Conservation (phyloP, 2,113 vertebrate species). For the Gavialis gangeticus region DNA sequence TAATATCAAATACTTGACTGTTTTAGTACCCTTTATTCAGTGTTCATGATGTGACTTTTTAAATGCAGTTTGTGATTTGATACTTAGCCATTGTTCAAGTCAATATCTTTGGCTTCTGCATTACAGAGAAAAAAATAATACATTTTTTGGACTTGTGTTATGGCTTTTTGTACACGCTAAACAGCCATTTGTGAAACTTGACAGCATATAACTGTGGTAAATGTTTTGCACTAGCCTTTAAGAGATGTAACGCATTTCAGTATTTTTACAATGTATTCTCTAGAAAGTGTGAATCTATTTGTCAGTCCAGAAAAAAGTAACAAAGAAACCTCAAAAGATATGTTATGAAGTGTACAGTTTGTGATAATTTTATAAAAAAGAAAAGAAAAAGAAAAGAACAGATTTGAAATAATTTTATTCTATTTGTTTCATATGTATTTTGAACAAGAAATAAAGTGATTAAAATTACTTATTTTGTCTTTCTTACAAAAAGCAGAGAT, state of each 20-base stretch:
- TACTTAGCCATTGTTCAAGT: constrained; percentile 79
- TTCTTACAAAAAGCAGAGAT: constrained; percentile 26
- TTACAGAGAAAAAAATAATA: constrained; percentile 68
- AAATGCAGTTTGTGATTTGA: constrained; percentile 85
- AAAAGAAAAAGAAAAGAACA: constrained; percentile 82
- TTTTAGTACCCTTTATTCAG: constrained; percentile 74
- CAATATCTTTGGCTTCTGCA: constrained; percentile 75
- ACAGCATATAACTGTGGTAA: constrained; percentile 79
- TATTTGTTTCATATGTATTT: constrained; percentile 97
- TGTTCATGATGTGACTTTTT: constrained; percentile 85
- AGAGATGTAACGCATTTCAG: constrained; percentile 80
- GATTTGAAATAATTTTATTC: constrained; percentile 90
- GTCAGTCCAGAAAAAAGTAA: constrained; percentile 83
- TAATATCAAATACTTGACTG: constrained; percentile 63
- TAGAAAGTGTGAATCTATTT: constrained; percentile 82
- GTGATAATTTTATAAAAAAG: constrained; percentile 97
- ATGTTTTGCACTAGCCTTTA: constrained; percentile 81
- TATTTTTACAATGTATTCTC: constrained; percentile 84
- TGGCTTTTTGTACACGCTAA: constrained; percentile 86
- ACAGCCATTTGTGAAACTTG: constrained; percentile 86
- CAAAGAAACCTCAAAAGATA: constrained; percentile 83
- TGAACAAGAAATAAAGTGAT: constrained; percentile 89
- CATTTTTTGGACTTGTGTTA: constrained; percentile 79
- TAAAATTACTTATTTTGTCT: constrained; percentile 52
- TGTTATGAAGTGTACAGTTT: constrained; percentile 95